Evolutionary conservation across 2,888 invertebrate species (phyloP), one percentile per base, ranked within the genome.

Genomic region (Eurytoma adleriae): DNA sequence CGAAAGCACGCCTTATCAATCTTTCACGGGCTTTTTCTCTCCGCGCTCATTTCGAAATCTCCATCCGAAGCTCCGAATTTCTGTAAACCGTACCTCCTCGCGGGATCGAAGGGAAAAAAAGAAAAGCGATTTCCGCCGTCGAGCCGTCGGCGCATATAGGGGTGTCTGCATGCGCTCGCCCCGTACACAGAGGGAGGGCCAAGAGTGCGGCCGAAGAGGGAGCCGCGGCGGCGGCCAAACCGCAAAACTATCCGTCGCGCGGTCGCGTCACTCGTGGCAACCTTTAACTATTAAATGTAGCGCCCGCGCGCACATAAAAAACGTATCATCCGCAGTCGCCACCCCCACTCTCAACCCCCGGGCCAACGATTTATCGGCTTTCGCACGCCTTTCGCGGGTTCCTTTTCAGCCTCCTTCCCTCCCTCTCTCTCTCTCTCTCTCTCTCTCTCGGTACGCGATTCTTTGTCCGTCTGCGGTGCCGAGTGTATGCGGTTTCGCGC

Each of bases 241-340:
- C 90, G 86, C 90, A 90, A 88, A 88, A 40, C 40, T 88, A 88
- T 88, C 87, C 88, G 71, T 30, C 70, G 81, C 80, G 71, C 79
- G 78, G 86, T 40, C 30, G 64, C 87, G 86, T 87, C 87, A 86
- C 87, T 87, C 86, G 85, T 86, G 88, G 86, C 85, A 85, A 86
- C 88, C 87, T 90, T 90, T 89, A 89, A 90, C 90, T 90, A 90
- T 90, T 90, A 89, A 90, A 90, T 89, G 89, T 87, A 88, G 86
- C 87, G 40, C 20, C 59, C 48, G 24, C 56, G 52, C 64, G 20
- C 64, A 71, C 76, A 62, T 80, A 80, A 77, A 80, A 74, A 73
- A 57, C 7, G 71, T 57, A 76, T 80, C 61, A 80, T 70, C 70
- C 54, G 59, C 59, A 61, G 50, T 66, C 57, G 40, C 40, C 40